Conservation (phyloP, 2,797 vertebrate genomes). For the Thamnophis elegans region DNA sequence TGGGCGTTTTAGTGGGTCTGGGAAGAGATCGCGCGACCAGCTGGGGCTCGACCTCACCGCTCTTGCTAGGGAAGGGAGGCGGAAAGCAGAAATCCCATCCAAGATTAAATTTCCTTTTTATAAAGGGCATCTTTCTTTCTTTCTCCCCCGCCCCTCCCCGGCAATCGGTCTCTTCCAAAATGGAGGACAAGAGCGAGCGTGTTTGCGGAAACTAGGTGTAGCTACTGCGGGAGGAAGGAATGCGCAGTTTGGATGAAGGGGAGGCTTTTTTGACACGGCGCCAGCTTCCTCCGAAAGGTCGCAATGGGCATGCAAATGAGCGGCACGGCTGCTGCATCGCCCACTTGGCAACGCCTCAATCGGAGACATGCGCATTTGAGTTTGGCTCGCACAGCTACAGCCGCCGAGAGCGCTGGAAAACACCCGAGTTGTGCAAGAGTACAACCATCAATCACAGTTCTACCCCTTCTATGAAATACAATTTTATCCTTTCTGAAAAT, state of each 20-base stretch:
- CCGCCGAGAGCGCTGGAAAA: neutral
- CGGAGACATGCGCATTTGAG: neutral
- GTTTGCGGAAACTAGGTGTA: neutral
- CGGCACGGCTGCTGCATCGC: neutral
- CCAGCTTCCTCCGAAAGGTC: conserved; percentile 49
- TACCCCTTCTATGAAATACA: conserved; percentile 26
- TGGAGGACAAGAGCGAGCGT: conserved; percentile 1
- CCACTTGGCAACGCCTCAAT: neutral
- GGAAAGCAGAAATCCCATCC: neutral
- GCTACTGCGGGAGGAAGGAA: neutral
- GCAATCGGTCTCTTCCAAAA: conserved; percentile 21
- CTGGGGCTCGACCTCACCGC: neutral
- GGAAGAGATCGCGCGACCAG: neutral
- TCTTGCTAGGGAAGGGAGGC: neutral
- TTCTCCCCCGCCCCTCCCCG: neutral
- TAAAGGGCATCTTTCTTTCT: neutral
- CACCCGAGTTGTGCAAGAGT: conserved; percentile 9
- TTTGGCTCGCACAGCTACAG: neutral
- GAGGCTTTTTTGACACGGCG: conserved; percentile 29
- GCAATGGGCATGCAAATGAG: conserved; percentile 28
- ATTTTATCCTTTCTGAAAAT: conserved; percentile 43
- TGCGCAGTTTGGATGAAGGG: neutral
- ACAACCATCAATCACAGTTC: neutral
- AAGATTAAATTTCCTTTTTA: neutral
- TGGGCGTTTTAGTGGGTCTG: neutral